Evolutionary conservation across 2,888 invertebrate species (phyloP), one percentile per base, ranked within the genome.

Genomic region (Lepidocyrtinus sp.): DNA sequence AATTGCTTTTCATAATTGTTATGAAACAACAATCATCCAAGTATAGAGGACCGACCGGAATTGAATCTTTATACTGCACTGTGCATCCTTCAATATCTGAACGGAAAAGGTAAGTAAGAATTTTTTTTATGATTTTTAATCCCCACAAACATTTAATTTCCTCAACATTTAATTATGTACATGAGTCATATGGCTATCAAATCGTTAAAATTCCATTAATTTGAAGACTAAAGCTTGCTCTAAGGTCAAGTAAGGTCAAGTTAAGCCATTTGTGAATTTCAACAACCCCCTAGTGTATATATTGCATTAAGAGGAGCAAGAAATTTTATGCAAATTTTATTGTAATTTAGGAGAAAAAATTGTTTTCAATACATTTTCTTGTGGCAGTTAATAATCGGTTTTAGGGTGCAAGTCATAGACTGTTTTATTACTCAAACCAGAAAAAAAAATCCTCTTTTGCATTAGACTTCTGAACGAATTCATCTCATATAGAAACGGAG

Each of bases 121-220:
- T 36, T 5, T 36, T 36, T 36, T 7, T 36, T 36, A 12, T 36
- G 12, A 36, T n/a, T n/a, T n/a, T n/a, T n/a, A 36, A 7, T 36
- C 12, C 12, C 36, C 36, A 36, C 36, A 36, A 12, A 7, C 36
- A 36, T 36, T 36, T 5, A 36, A 36, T 36, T 36, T 50, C n/a
- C n/a, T 50, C 15, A 12, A 17, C 15, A 15, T 50, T 50, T 50
- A 12, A 17, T 50, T 17, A 50, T 50, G 50, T 15, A 1, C 50
- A 50, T 50, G 50, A 50, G 50, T 50, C 50, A 50, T n/a, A n/a
- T 50, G 50, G 50, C 2, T 50, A 50, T 50, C 50, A 50, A 50
- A 50, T 50, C 50, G 50, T 50, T 50, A 50, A 50, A 50, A 50
- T 50, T 50, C 50, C 50, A 50, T 50, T 50, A 50, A 50, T 50